phyloP scores from a whole-genome alignment of 1,140 invertebrate species.

The Capitella teleta region DNA sequence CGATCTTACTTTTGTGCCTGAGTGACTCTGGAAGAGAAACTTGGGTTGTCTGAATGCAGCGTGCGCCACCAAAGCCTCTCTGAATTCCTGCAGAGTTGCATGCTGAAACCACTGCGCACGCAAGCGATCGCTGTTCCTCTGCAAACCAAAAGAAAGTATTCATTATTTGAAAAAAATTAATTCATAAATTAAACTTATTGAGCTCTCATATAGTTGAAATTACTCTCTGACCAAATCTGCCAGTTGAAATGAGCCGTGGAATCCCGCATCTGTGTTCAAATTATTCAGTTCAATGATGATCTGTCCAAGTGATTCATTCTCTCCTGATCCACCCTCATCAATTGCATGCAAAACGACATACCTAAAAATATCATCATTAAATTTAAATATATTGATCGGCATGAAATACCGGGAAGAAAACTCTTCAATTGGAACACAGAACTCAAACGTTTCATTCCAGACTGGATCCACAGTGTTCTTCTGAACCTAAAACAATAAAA shows the following conservation, averaged over 20 bases:
- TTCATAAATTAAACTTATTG: background rate
- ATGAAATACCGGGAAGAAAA: conserved; percentile 21
- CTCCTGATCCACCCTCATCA: background rate
- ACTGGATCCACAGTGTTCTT: conserved; percentile 22
- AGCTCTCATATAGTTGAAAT: background rate
- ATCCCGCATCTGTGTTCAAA: conserved; percentile 20
- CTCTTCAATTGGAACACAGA: conserved; percentile 24
- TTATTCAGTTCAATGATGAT: conserved; percentile 25
- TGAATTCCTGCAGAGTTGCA: conserved; percentile 24
- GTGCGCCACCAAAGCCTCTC: conserved; percentile 26
- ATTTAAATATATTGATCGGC: background rate
- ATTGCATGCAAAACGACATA: conserved; percentile 21
- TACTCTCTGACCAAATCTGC: conserved; percentile 23
- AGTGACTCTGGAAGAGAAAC: conserved; percentile 25
- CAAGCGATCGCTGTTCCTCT: conserved; percentile 23
- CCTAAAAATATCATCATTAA: conserved; percentile 14
- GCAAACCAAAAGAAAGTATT: conserved; percentile 2
- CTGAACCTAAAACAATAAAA: conserved; percentile 16
- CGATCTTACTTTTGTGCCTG: conserved; percentile 19
- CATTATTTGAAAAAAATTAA: background rate
- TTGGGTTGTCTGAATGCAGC: conserved; percentile 18
- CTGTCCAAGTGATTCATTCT: conserved; percentile 20
- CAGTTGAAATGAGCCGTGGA: conserved; percentile 18
- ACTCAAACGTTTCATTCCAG: conserved; percentile 35
- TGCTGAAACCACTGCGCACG: conserved; percentile 19